Conservation (phyloP, 2,113 vertebrate genomes). For the Amphiprion percula region DNA sequence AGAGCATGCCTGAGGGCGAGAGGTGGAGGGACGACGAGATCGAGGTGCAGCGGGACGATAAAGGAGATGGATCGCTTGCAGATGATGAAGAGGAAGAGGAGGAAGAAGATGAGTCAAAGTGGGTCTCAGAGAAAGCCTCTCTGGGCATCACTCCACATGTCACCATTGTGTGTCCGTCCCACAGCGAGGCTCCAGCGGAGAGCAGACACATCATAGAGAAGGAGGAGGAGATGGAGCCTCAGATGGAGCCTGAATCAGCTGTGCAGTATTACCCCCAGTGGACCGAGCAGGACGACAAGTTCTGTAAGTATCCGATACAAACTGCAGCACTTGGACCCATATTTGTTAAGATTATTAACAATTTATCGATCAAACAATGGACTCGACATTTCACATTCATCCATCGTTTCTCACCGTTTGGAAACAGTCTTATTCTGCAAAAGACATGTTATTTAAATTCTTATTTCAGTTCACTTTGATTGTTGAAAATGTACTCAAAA, state of each 20-base stretch:
- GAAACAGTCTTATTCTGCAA: too few relatives aligned
- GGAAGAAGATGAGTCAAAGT: slow-evolving; percentile 5
- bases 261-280: background rate
- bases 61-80: slow-evolving; percentile 56
- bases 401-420: too few relatives aligned
- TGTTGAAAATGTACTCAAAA: too few relatives aligned
- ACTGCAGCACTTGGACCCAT: background rate
- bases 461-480: too few relatives aligned
- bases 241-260: slow-evolving; percentile 28
- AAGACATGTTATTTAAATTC: too few relatives aligned
- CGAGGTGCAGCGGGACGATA: background rate
- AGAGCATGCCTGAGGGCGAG: slow-evolving; percentile 81
- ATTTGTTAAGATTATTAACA: too few relatives aligned
- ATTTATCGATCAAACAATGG: too few relatives aligned
- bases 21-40: slow-evolving; percentile 69
- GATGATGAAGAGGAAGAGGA: slow-evolving; percentile 66
- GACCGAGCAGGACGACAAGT: slow-evolving; percentile 41
- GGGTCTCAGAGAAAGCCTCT: slow-evolving; percentile 57
- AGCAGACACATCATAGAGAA: slow-evolving; percentile 8
- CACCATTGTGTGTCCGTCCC: slow-evolving; percentile 56
- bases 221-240: background rate
- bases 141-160: slow-evolving; percentile 82
- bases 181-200: slow-evolving; percentile 51
- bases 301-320: slow-evolving; percentile 63
- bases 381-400: too few relatives aligned